These are phyloP conservation scores for Microctonus brassicae DNA, from an alignment of 2,888 invertebrate species.

Conservation along the genomic window DNA sequence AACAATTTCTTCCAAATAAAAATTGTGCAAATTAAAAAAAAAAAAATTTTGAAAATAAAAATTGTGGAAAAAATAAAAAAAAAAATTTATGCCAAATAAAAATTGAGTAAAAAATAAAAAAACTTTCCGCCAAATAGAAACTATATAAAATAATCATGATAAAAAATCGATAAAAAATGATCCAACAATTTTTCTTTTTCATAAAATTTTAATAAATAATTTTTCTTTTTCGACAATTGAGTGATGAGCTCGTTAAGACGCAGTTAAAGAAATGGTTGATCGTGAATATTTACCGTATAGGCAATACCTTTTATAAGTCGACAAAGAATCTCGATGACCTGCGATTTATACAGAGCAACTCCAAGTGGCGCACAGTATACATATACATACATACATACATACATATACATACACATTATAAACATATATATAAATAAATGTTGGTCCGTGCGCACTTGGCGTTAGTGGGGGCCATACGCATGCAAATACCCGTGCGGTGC, in stretches of 20 bases:
- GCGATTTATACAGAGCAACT: conserved; percentile 51
- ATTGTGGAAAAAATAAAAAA: no score
- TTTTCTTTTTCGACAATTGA: not conserved
- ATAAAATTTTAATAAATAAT: no score
- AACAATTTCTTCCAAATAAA: no score
- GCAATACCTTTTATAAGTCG: conserved; percentile 45
- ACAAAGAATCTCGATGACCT: conserved; percentile 54
- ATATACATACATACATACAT: not conserved
- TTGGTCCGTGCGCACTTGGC: conserved; percentile 4
- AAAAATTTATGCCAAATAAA: no score
- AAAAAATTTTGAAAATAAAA: no score
- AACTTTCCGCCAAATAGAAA: no score
- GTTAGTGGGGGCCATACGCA: conserved; percentile 27
- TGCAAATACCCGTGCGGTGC: conserved; percentile 55
- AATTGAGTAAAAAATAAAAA: no score
- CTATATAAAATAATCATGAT: no score
- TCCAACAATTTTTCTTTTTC: no score
- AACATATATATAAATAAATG: not conserved
- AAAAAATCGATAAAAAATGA: no score
- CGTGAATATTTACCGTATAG: conserved; percentile 25
- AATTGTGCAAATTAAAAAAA: no score
- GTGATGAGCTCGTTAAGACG: conserved; percentile 15
- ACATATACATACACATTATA: not conserved
- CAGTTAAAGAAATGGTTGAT: conserved; percentile 26
- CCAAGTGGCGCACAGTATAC: conserved; percentile 14